A percentile compares a stretch with the other conserved stretches of the same genome.
Conservation (phyloP, 2,113 vertebrate genomes). For the Marcusenius ussheri region DNA sequence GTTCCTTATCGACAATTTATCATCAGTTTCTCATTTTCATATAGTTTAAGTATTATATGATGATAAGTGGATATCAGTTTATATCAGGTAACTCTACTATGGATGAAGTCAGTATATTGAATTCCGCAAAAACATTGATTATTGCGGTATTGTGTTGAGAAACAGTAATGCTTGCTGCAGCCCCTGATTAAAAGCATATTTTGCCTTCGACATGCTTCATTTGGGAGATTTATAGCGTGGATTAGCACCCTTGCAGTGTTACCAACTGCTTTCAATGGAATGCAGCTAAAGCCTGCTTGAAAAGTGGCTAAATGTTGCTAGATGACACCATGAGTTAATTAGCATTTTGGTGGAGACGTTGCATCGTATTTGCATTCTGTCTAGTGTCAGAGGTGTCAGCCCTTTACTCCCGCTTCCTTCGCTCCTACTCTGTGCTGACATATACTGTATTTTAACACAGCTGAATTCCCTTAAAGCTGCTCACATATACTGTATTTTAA, state of each 20-base stretch:
- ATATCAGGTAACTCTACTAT: background rate
- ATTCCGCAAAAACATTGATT: background rate
- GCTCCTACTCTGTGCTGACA: background rate
- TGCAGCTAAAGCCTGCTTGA: background rate
- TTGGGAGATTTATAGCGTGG: background rate
- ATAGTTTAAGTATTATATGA: background rate
- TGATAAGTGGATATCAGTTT: background rate
- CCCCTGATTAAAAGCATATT: background rate
- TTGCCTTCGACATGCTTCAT: background rate
- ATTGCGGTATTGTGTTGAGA: background rate
- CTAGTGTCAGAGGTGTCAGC: background rate
- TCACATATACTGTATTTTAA: background rate
- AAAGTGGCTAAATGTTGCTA: background rate
- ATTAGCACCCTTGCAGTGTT: background rate
- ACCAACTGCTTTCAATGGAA: background rate
- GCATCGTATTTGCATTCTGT: background rate
- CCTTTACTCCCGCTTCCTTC: background rate
- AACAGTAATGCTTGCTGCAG: background rate
- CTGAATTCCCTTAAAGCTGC: background rate
- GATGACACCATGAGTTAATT: background rate
- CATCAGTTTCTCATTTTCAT: background rate
- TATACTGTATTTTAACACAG: background rate
- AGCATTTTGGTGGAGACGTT: background rate
- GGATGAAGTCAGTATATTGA: background rate
- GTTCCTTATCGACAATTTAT: background rate